Evolutionary conservation across 2,113 vertebrate species (phyloP).

Genomic region (Herpailurus yagouaroundi): DNA sequence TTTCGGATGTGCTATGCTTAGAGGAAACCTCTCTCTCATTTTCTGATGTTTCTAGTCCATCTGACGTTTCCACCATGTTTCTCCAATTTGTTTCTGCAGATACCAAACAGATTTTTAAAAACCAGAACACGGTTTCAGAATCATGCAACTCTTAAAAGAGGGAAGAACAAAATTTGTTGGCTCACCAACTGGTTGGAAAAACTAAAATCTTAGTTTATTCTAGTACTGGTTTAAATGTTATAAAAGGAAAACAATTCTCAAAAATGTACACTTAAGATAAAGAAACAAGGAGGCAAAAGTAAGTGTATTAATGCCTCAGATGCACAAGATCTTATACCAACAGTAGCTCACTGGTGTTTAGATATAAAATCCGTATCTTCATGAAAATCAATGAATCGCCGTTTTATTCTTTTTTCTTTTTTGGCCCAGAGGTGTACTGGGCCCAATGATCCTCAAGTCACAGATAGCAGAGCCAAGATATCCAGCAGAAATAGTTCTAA

Average conservation of each 20-base stretch:
- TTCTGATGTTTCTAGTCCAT: slow-evolving; percentile 92
- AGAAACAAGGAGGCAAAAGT: neutral
- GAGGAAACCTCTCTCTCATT: slow-evolving; percentile 85
- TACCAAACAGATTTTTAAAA: slow-evolving; percentile 64
- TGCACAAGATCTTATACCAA: neutral
- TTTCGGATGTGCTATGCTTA: slow-evolving; percentile 81
- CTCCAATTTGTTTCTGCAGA: slow-evolving; percentile 97
- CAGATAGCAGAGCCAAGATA: neutral
- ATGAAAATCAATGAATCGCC: neutral
- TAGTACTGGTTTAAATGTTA: slow-evolving; percentile 37
- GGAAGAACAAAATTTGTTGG: slow-evolving; percentile 29
- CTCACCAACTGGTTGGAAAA: slow-evolving; percentile 42
- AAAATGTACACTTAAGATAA: neutral
- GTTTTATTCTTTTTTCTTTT: neutral
- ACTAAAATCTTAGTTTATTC: slow-evolving; percentile 29
- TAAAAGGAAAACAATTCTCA: neutral
- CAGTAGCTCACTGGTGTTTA: neutral
- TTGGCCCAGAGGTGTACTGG: neutral
- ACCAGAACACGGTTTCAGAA: slow-evolving; percentile 27
- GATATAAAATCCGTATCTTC: neutral
- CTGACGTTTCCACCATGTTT: slow-evolving; percentile 96
- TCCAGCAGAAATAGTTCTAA: neutral
- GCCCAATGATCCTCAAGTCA: neutral
- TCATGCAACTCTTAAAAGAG: neutral
- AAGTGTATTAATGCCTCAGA: neutral